Conservation (phyloP, 2,888 invertebrate species). For the Hydraecia micacea region DNA sequence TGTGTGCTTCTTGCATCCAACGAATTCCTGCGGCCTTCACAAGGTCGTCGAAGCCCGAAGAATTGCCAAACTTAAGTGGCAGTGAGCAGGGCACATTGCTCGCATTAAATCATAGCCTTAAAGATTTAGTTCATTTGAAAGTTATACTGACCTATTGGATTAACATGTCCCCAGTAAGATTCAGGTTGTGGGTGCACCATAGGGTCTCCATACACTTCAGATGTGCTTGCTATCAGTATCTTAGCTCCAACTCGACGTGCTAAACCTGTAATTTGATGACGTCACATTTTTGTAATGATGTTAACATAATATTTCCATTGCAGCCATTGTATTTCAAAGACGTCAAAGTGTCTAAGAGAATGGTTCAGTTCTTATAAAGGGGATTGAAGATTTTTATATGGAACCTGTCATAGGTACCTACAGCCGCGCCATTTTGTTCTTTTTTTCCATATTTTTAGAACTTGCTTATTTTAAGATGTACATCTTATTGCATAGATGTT, state of each 20-base stretch:
- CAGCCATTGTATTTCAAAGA: conserved; percentile 2
- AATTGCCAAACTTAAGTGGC: no score
- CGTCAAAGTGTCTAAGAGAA: neutral
- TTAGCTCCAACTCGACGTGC: conserved; percentile 98
- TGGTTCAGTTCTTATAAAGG: no score
- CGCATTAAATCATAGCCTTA: neutral
- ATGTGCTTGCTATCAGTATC: conserved; percentile 98
- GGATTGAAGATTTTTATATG: no score
- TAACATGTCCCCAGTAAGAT: conserved; percentile 99
- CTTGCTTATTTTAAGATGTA: no score
- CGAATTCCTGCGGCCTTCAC: no score
- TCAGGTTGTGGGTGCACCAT: conserved; percentile 99
- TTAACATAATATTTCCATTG: neutral
- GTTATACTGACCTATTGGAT: conserved; percentile 95
- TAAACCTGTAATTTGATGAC: conserved; percentile 91
- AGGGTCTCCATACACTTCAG: conserved; percentile 99
- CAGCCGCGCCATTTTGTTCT: no score
- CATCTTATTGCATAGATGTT: no score
- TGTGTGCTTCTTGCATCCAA: no score
- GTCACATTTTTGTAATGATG: neutral
- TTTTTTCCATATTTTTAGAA: no score
- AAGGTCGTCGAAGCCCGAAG: no score
- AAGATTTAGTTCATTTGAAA: neutral
- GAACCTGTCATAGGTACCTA: no score
- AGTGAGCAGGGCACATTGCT: no score